A percentile compares a stretch with the other conserved stretches of the same genome.
These are phyloP conservation scores for Myrmecophaga tridactyla DNA, from an alignment of 2,113 vertebrate species.

Conservation along the genomic window DNA sequence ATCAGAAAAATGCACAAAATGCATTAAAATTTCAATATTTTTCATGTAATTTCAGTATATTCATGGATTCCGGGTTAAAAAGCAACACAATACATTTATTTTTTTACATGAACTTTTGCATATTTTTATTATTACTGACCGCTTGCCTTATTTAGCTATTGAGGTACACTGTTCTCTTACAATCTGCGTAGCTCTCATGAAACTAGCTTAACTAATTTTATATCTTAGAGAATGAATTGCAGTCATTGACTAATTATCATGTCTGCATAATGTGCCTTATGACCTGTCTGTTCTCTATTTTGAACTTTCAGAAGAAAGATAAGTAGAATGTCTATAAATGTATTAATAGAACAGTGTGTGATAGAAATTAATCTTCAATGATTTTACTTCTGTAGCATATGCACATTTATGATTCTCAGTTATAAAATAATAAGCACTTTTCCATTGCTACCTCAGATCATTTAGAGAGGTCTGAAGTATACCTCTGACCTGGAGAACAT, in stretches of 20 bases:
- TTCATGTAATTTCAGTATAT: not conserved
- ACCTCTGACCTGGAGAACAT: not conserved
- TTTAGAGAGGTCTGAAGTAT: not conserved
- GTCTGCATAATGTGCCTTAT: not conserved
- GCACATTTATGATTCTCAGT: not conserved
- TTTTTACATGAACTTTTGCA: not conserved
- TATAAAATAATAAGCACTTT: not conserved
- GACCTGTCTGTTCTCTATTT: not conserved
- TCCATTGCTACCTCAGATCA: not conserved
- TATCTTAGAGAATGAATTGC: not conserved
- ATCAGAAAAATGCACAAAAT: not conserved
- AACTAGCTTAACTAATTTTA: not conserved
- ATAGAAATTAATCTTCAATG: not conserved
- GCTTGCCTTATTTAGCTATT: not conserved
- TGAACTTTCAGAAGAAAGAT: constrained; percentile 14
- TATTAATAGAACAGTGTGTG: not conserved
- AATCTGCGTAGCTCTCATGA: not conserved
- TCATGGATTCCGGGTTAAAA: not conserved
- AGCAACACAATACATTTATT: not conserved
- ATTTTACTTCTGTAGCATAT: not conserved
- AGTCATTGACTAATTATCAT: not conserved
- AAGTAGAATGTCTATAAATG: not conserved
- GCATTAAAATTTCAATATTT: not conserved
- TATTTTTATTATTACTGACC: not conserved
- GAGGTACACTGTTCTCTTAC: not conserved